Percentiles rank a stretch among this genome's conserved stretches.
Conservation (phyloP, 2,888 invertebrate species). For the Caenorhabditis macrosperma region DNA sequence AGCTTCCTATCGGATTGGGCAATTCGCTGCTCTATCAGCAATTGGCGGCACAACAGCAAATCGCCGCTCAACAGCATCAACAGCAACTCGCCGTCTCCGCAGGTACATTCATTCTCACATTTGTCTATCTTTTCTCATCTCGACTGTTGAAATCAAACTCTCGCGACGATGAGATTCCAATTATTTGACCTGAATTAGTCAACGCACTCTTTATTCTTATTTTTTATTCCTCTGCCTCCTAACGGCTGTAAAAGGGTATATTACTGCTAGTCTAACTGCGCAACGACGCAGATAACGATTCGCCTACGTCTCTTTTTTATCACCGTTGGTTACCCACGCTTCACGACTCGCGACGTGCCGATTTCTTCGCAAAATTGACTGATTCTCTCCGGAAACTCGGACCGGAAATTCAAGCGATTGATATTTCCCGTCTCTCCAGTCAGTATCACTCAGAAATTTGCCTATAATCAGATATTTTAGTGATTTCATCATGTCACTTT, state of each 20-base stretch:
- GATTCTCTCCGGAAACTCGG: constrained; percentile 17
- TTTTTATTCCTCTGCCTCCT: background rate
- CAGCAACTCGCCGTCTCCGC: constrained; percentile 64
- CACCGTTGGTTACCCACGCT: constrained; percentile 16
- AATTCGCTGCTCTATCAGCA: constrained; percentile 59
- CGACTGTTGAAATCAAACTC: too few species aligned
- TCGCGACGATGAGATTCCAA: too few species aligned
- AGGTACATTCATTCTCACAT: constrained; percentile 52
- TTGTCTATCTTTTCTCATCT: constrained; percentile 4
- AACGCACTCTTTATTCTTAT: background rate
- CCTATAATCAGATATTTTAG: too few species aligned
- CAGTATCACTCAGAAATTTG: too few species aligned
- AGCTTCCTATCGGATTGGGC: constrained; percentile 49
- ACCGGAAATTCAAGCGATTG: constrained; percentile 26
- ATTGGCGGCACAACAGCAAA: constrained; percentile 62
- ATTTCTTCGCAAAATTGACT: background rate
- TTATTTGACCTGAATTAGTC: constrained; percentile 17
- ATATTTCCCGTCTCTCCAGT: constrained; percentile 13
- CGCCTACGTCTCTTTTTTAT: constrained; percentile 12
- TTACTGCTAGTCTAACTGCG: constrained; percentile 10
- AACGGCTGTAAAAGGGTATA: background rate
- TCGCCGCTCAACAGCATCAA: constrained; percentile 64
- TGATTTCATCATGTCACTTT: background rate
- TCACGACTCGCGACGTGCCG: constrained; percentile 7
- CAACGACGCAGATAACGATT: constrained; percentile 13